Percentiles rank a stretch among this genome's conserved stretches.
phyloP scores from a whole-genome alignment of 2,113 vertebrate genomes.

The Ursus arctos region DNA sequence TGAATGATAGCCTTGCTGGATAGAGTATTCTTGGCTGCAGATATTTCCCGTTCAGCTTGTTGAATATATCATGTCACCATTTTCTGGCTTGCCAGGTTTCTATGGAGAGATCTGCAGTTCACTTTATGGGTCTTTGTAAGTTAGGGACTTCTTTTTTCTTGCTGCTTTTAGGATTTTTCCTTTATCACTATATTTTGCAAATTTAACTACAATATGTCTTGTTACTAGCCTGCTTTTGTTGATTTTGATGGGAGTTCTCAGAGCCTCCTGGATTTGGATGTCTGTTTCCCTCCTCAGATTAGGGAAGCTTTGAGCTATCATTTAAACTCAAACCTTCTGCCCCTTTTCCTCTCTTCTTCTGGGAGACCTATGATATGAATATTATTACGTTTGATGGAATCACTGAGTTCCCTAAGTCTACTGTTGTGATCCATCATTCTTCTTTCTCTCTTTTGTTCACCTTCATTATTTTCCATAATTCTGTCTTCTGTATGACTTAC shows the following conservation, averaged over 20 bases:
- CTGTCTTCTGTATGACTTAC: no score
- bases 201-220: not conserved
- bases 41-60: not conserved
- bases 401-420: no score
- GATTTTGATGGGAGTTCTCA: not conserved
- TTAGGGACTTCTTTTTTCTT: not conserved
- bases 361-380: no score
- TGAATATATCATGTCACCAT: not conserved
- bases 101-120: not conserved
- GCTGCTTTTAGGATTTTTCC: not conserved
- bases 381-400: no score
- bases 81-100: not conserved
- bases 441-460: no score
- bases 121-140: not conserved
- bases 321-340: no score
- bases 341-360: no score
- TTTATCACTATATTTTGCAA: not conserved
- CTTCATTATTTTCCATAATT: no score
- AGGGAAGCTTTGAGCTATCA: no score
- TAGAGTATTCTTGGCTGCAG: not conserved
- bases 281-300: no score
- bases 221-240: not conserved
- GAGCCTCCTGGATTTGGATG: not conserved
- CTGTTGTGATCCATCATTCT: no score
- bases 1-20: not conserved